Conservation (phyloP, 2,888 invertebrate species). For the Cancer borealis region DNA sequence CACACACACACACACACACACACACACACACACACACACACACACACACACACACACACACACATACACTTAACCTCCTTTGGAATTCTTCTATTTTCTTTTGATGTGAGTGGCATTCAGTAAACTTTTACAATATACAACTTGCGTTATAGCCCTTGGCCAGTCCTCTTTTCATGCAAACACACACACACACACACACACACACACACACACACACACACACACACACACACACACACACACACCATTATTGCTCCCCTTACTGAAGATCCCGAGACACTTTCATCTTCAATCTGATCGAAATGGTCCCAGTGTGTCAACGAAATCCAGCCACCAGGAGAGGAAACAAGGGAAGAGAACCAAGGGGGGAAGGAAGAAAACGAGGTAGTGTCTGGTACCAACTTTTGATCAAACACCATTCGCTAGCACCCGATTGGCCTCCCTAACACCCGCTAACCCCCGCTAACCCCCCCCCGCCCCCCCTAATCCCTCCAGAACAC, state of each 20-base stretch:
- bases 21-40: background rate
- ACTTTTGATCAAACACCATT: background rate
- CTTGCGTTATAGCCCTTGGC: background rate
- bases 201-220: background rate
- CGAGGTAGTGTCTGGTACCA: background rate
- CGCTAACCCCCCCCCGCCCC: background rate
- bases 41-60: background rate
- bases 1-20: background rate
- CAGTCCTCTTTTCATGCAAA: background rate
- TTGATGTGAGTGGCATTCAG: background rate
- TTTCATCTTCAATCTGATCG: background rate
- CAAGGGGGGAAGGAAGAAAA: background rate
- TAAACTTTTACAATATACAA: background rate
- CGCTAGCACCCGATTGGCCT: background rate
- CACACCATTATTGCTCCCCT: background rate
- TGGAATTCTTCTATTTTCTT: background rate
- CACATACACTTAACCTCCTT: background rate
- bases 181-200: slow-evolving; percentile 4
- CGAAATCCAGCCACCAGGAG: background rate
- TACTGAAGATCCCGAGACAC: background rate
- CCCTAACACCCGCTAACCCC: background rate
- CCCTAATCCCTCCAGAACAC: background rate
- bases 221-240: slow-evolving; percentile 45
- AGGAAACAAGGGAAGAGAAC: background rate
- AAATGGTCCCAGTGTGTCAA: background rate